Base-by-base conservation (phyloP, 1,140 invertebrate species). In the Carposina sasakii region DNA sequence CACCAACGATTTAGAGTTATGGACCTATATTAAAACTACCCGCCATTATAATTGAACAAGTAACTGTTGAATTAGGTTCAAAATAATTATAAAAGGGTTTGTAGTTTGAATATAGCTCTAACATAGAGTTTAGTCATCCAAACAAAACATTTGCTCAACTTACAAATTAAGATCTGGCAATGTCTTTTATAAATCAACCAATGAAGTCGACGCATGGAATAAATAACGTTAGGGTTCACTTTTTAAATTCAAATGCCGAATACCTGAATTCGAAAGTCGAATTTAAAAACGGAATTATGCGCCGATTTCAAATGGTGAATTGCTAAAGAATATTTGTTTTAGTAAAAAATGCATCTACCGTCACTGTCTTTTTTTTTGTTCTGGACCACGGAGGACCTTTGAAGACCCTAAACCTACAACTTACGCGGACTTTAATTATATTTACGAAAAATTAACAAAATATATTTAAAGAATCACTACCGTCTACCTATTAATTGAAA, bases 321-420 rank as follows among this genome's bases (percentile, higher is more conserved):
- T 41, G 22, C 41, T n/a, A n/a, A n/a, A n/a, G n/a, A n/a, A 59
- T 60, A 41, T 40, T 22, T 36, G 52, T 67, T 63, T 64, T 65
- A 64, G 57, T 63, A 60, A 73, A 74, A 82, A 83, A 83, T 81
- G 75, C 76, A 81, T 70, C 62, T 73, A 71, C 72, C 63, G 75
- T 77, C 79, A 77, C 73, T 81, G 76, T 81, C 76, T 81, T 83
- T 78, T 83, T 81, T 71, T 79, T 81, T n/a, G n/a, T n/a, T 70
- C 73, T 74, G 66, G 72, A 69, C 61, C 69, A 69, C 63, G 63
- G 72, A 75, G 64, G 69, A 74, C 73, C 67, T 64, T 70, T 76
- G 65, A 71, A 76, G 64, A 76, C 21, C 10, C 71, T 78, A 81
- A n/a, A 78, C 63, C 77, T 81, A 79, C 71, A 56, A 62, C 76